Conservation (phyloP, 92 coral and sea anemone genomes). For the Virgularia gustaviana region DNA sequence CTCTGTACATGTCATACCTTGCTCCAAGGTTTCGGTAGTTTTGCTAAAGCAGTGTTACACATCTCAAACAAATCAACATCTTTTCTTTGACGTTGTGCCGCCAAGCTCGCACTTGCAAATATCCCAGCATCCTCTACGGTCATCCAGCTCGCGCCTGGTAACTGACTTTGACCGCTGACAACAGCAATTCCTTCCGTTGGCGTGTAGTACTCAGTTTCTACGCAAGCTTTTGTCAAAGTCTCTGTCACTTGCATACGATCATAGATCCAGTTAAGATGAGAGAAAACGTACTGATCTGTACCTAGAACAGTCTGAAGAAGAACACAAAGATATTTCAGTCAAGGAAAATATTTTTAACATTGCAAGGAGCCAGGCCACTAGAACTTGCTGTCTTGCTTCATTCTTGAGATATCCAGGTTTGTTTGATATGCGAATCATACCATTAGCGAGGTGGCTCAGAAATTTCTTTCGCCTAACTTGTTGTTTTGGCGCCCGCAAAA, state of each 20-base stretch:
- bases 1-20: slow-evolving; percentile 70
- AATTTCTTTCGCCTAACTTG: no score
- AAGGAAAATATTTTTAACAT: no score
- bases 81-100: slow-evolving; percentile 63
- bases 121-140: slow-evolving; percentile 75
- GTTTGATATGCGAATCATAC: no score
- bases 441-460: no score
- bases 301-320: slow-evolving; percentile 71
- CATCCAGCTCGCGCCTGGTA: slow-evolving; percentile 75
- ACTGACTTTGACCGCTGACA: slow-evolving; percentile 73
- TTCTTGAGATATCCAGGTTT: no score
- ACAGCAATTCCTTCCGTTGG: slow-evolving; percentile 79
- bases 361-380: no score
- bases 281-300: slow-evolving; percentile 86
- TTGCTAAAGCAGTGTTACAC: slow-evolving; percentile 71
- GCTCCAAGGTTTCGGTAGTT: slow-evolving; percentile 92
- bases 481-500: no score
- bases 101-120: slow-evolving; percentile 96
- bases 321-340: no score
- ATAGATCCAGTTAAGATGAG: slow-evolving; percentile 76
- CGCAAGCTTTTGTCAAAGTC: slow-evolving; percentile 82
- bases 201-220: slow-evolving; percentile 66
- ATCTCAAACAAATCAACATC: slow-evolving; percentile 88
- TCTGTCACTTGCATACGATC: slow-evolving; percentile 92
- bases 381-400: no score